These are phyloP conservation scores for Drosophila pachea DNA, from an alignment of 1,140 invertebrate genomes.

Conservation along the genomic window DNA sequence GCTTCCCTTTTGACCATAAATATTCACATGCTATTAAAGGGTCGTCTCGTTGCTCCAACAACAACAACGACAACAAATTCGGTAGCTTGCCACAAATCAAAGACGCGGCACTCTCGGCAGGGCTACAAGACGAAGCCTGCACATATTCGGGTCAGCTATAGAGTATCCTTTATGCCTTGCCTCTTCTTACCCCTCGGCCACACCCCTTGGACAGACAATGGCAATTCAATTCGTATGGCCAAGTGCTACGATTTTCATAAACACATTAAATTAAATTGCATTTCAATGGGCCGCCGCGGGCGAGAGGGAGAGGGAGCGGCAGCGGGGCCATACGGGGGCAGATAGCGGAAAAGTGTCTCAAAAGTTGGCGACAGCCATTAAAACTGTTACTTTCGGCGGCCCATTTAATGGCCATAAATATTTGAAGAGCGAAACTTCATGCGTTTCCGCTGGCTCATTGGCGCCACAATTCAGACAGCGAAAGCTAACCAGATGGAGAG, in stretches of 20 bases:
- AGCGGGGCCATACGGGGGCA: neutral
- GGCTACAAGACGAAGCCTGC: no score
- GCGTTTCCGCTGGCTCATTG: slow-evolving; percentile 13
- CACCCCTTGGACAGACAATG: slow-evolving; percentile 53
- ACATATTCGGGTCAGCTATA: no score
- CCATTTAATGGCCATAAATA: slow-evolving; percentile 46
- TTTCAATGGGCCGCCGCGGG: slow-evolving; percentile 39
- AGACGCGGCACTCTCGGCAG: slow-evolving; percentile 15
- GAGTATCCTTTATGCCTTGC: neutral
- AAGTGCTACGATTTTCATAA: slow-evolving; percentile 70
- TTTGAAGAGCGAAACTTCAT: slow-evolving; percentile 10
- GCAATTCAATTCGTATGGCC: slow-evolving; percentile 52
- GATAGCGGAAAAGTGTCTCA: slow-evolving; percentile 25
- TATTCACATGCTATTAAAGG: slow-evolving; percentile 41
- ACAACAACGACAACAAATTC: slow-evolving; percentile 6
- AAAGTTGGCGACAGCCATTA: slow-evolving; percentile 60
- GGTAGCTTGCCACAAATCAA: slow-evolving; percentile 58
- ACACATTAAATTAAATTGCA: slow-evolving; percentile 78
- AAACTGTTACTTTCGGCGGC: slow-evolving; percentile 33
- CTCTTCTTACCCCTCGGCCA: slow-evolving; percentile 27
- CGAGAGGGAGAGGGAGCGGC: no score
- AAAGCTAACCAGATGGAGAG: neutral
- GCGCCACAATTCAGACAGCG: slow-evolving; percentile 22
- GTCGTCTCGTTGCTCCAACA: slow-evolving; percentile 11
- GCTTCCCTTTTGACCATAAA: slow-evolving; percentile 51